Conservation (phyloP, 2,113 vertebrate species). For the Ammodytes marinus region DNA sequence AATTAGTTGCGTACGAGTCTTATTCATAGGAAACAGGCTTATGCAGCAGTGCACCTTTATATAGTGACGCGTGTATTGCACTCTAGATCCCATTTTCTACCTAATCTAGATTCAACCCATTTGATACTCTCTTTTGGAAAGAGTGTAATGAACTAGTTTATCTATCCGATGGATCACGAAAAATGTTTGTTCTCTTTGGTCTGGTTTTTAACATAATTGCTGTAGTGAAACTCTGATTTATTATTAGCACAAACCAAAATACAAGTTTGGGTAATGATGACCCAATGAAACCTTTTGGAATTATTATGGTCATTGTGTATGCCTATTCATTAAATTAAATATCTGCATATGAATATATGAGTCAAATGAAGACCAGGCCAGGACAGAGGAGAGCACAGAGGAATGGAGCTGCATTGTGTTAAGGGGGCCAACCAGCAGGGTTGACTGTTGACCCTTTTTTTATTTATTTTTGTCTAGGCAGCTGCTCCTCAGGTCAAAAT, state of each 20-base stretch:
- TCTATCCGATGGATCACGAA: constrained; percentile 24
- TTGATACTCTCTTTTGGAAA: constrained; percentile 1
- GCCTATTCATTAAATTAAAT: constrained; percentile 38
- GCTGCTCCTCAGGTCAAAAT: constrained; percentile 37
- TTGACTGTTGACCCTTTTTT: constrained; percentile 58
- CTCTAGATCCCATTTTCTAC: background rate
- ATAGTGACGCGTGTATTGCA: background rate
- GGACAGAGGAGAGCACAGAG: background rate
- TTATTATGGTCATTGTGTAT: constrained; percentile 32
- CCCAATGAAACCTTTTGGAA: constrained; percentile 42
- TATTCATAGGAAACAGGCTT: constrained; percentile 4
- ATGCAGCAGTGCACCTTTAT: background rate
- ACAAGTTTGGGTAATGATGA: background rate
- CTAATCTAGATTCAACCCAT: constrained; percentile 3
- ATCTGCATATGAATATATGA: constrained; percentile 30
- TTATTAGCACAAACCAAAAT: background rate
- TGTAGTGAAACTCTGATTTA: constrained; percentile 7
- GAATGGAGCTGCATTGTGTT: background rate
- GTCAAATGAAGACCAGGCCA: background rate
- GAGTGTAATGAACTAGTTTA: constrained; percentile 16
- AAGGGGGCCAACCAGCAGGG: constrained; percentile 25
- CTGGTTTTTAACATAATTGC: constrained; percentile 2
- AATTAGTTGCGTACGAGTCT: background rate
- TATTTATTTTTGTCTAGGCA: constrained; percentile 28
- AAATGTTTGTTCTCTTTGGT: background rate